Evolutionary conservation across 1,140 invertebrate species (phyloP).

Genomic region (Battus philenor): DNA sequence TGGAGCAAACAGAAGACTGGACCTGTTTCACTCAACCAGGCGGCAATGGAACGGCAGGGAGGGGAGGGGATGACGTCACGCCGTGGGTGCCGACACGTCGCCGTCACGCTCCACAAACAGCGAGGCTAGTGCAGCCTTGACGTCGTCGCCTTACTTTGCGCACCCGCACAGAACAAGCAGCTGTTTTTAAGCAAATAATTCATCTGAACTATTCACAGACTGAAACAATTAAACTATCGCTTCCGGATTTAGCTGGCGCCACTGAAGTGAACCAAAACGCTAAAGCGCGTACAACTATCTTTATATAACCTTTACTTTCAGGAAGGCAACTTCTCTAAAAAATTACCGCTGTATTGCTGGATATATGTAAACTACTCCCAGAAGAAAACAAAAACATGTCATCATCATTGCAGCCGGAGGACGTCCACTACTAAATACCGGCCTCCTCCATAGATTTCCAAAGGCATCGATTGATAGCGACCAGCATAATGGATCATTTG

Average conservation of each 20-base stretch:
- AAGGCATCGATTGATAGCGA: too few species aligned
- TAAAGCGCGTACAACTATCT: too few species aligned
- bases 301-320: too few species aligned
- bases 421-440: too few species aligned
- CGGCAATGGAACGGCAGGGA: constrained; percentile 5
- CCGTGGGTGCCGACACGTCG: constrained; percentile 67
- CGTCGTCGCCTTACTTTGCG: constrained; percentile 59
- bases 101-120: constrained; percentile 72
- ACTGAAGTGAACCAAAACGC: background rate
- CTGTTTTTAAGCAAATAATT: constrained; percentile 14
- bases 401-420: too few species aligned
- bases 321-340: too few species aligned
- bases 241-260: background rate
- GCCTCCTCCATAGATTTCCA: too few species aligned
- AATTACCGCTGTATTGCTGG: too few species aligned
- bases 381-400: too few species aligned
- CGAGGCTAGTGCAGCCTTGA: constrained; percentile 68
- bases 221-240: constrained; percentile 1
- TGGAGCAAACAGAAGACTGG: background rate
- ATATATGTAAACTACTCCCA: too few species aligned
- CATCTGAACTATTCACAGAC: constrained; percentile 9
- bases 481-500: too few species aligned
- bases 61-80: constrained; percentile 50
- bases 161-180: constrained; percentile 34
- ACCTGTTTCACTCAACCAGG: background rate